Conservation (phyloP, 2,888 invertebrate species). For the Cataglyphis livida region DNA sequence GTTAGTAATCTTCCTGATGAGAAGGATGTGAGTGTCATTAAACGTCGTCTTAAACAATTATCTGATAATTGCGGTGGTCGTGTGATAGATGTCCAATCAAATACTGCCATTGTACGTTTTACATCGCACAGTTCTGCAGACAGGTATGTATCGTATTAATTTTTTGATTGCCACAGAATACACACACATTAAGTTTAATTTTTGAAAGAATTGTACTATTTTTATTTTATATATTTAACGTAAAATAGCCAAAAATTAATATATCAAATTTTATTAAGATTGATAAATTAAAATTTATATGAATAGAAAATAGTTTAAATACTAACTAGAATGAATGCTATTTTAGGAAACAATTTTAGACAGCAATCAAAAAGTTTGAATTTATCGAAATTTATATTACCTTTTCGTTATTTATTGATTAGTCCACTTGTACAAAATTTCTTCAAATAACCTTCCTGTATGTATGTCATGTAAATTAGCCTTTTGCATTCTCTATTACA, state of each 20-base stretch:
- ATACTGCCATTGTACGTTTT: slow-evolving; percentile 90
- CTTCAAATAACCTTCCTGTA: slow-evolving; percentile 66
- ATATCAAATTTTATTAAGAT: background rate
- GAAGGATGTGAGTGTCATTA: slow-evolving; percentile 85
- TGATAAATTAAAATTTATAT: background rate
- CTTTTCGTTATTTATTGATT: background rate
- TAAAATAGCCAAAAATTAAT: background rate
- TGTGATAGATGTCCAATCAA: slow-evolving; percentile 89
- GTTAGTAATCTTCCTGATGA: slow-evolving; percentile 90
- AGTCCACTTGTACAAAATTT: background rate
- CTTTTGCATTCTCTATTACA: slow-evolving; percentile 28
- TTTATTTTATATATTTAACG: background rate
- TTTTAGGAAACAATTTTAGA: background rate
- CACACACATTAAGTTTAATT: background rate
- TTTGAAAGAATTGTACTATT: background rate
- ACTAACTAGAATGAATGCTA: background rate
- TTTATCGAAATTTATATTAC: background rate
- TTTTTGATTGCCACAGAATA: background rate
- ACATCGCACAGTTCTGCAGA: slow-evolving; percentile 90
- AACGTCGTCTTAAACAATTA: slow-evolving; percentile 89
- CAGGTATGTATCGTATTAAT: slow-evolving; percentile 86
- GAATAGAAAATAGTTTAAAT: background rate
- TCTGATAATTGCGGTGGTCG: slow-evolving; percentile 94
- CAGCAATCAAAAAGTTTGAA: background rate
- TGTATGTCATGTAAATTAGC: slow-evolving; percentile 28